Conservation (phyloP, 2,113 vertebrate species). For the Potamarius usumacintae region DNA sequence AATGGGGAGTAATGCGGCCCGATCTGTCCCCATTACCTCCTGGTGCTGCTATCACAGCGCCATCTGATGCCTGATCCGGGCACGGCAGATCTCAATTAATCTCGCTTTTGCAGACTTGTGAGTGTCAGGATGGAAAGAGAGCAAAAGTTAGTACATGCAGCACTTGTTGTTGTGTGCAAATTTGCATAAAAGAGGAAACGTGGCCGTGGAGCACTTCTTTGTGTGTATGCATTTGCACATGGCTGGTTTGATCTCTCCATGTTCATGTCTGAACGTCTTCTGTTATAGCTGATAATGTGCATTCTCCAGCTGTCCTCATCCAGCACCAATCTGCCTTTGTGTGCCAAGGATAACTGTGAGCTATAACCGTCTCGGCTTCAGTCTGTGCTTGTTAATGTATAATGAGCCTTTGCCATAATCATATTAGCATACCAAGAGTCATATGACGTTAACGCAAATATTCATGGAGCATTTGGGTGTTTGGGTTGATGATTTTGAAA, state of each 20-base stretch:
- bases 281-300: conserved; percentile 15
- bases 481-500: background rate
- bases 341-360: conserved; percentile 36
- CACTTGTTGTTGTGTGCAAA: background rate
- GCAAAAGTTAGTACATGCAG: conserved; percentile 11
- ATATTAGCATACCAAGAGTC: conserved; percentile 19
- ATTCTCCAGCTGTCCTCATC: conserved; percentile 32
- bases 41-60: conserved; percentile 77
- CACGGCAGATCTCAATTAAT: conserved; percentile 67
- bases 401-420: conserved; percentile 22
- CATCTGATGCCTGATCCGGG: conserved; percentile 78
- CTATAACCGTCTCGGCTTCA: conserved; percentile 17
- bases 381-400: conserved; percentile 28
- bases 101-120: conserved; percentile 36
- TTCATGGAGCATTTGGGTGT: background rate
- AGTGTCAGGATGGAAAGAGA: conserved; percentile 19
- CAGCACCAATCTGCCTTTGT: conserved; percentile 35
- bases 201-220: background rate
- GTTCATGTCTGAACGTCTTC: conserved; percentile 1
- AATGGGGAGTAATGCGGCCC: conserved; percentile 80
- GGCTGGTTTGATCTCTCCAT: background rate
- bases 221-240: background rate
- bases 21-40: conserved; percentile 83
- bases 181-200: conserved; percentile 6
- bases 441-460: background rate